Base-by-base conservation (phyloP, 1,140 invertebrate genomes). In the Hyphantria cunea region DNA sequence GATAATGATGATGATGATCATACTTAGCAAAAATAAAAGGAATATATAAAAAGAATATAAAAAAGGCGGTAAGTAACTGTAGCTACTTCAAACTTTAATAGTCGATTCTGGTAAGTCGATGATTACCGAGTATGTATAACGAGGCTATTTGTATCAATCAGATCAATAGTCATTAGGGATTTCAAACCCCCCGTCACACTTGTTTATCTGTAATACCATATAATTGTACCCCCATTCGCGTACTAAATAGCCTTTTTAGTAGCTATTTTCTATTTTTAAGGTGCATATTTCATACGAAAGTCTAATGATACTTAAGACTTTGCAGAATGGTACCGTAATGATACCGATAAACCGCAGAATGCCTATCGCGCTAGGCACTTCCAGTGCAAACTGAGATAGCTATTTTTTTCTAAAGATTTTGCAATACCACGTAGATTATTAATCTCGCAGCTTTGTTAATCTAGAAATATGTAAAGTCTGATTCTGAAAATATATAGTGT, bases 261-360 rank as follows among this genome's bases (percentile, higher is more conserved):
- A 47, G 8, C n/a, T 59, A 66, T 4, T 6, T 0, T 1, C n/a
- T 15, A 31, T 3, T 13, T 0, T 44, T 64, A 72, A 31, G 14
- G 34, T 34, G 17, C 14, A 54, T 33, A 66, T 64, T 58, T 17
- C 13, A 34, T 64, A 58, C 45, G 6, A 31, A 0, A n/a, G 12
- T 9, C 11, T 32, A 37, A 17, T 32, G 11, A 25, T 6, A 50
- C 10, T 49, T 62, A 71, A 47, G 53, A 50, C 60, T 8, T 69
- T 70, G 59, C 42, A 12, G 12, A 37, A 32, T 48, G 15, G 39
- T 41, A 15, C 17, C 25, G 42, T 59, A 54, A 75, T 74, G 75
- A 82, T 82, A 80, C 77, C 70, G 72, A 70, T 75, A 76, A 80
- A 84, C 81, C 78, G 76, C 81, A 70, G 81, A 78, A 82, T 80